Evolutionary conservation across 2,113 vertebrate genomes (phyloP).

Genomic region (Orientallactaga bullata): DNA sequence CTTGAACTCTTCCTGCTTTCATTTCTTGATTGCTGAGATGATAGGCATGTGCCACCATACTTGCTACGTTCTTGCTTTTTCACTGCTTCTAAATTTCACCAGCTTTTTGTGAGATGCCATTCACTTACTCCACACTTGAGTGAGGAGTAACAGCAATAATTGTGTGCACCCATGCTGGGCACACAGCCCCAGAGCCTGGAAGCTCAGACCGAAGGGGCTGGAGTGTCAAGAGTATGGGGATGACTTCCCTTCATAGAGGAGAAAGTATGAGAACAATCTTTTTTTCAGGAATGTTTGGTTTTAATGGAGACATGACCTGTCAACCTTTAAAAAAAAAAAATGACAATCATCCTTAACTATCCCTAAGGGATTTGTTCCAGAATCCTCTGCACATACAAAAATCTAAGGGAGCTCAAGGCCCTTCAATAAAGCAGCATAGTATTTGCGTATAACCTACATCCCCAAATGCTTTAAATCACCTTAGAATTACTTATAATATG

Average conservation of each 20-base stretch:
- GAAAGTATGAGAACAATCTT: neutral
- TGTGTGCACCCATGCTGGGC: neutral
- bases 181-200: neutral
- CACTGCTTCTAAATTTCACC: neutral
- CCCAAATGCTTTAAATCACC: neutral
- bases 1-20: neutral
- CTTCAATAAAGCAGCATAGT: neutral
- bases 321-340: constrained; percentile 25
- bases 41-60: neutral
- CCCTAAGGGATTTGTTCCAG: neutral
- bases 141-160: neutral
- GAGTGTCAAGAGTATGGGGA: neutral
- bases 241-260: neutral
- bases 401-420: neutral
- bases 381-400: neutral
- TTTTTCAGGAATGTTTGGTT: neutral
- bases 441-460: constrained; percentile 12
- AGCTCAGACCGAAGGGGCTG: neutral
- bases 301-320: neutral
- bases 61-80: neutral
- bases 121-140: neutral
- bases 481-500: neutral
- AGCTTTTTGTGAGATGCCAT: neutral
- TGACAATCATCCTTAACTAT: neutral
- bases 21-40: neutral